These are phyloP conservation scores for Nycteola revayana DNA, from an alignment of 2,888 invertebrate species.

Conservation along the genomic window DNA sequence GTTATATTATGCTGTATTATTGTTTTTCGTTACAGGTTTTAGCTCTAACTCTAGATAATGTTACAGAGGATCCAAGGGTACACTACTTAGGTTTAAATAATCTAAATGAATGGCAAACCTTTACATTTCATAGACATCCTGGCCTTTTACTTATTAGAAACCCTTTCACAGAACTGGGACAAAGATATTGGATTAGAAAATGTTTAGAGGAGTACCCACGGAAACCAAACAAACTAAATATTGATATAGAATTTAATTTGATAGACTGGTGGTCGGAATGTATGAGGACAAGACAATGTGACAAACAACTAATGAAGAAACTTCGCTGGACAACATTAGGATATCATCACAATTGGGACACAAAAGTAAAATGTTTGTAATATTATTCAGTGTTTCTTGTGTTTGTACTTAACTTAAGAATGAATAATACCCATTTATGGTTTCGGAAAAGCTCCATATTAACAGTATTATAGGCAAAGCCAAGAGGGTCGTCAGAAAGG, in stretches of 20 bases:
- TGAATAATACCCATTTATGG: too few relatives aligned
- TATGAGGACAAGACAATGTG: constrained; percentile 59
- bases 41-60: constrained; percentile 4
- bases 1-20: not conserved
- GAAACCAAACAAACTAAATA: constrained; percentile 87
- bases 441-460: too few relatives aligned
- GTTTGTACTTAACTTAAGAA: too few relatives aligned
- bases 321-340: constrained; percentile 98
- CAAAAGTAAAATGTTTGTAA: constrained; percentile 87
- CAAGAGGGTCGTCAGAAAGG: too few relatives aligned
- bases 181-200: constrained; percentile 91
- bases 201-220: constrained; percentile 89
- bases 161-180: constrained; percentile 90
- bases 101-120: constrained; percentile 83
- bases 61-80: constrained; percentile 41
- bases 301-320: constrained; percentile 62
- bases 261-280: constrained; percentile 86
- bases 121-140: constrained; percentile 81
- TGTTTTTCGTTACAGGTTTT: constrained; percentile 13
- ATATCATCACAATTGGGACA: constrained; percentile 99
- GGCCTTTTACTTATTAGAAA: constrained; percentile 92
- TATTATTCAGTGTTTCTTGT: constrained; percentile 23
- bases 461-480: too few relatives aligned
- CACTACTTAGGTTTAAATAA: constrained; percentile 49
- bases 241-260: constrained; percentile 75